Base-by-base conservation (phyloP, 2,797 vertebrate genomes). In the Lerista edwardsae region DNA sequence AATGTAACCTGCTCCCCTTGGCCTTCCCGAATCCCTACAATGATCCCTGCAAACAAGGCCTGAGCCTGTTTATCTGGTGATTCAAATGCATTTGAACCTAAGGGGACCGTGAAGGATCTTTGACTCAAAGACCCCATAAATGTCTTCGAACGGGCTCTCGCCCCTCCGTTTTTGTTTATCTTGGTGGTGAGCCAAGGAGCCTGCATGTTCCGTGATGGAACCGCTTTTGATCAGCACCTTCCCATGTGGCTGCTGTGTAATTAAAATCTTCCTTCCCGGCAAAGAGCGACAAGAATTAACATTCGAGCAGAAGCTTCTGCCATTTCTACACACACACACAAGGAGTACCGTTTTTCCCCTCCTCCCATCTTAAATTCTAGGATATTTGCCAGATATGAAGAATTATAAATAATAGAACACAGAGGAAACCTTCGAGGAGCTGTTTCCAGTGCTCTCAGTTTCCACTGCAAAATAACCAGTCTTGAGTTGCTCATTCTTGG, bases 371-470 rank as follows among this genome's bases (percentile, higher is more conserved):
- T n/a, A n/a, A n/a, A 82, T 82, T 64, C 8, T 72, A 80, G 2
- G 21, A 34, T 80, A 82, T 78, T 68, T 86, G 3, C 36, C 78
- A 81, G 57, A 69, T 62, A 64, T 80, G 59, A 4, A 51, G 59
- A 4, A 51, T 12, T 68, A 27, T 59, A 61, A 88, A 75, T 47
- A 79, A 23, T 1, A 1, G 61, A 62, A 15, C n/a, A 65, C 21
- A 59, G 55, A 91, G 71, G 57, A 79, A 10, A 14, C 14, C 73
- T 61, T 84, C 79, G 62, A 81, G 15, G 57, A 80, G 12, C 3
- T 69, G 9, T 85, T 27, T 72, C 39, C 4, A 62, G 23, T 61
- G 9, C n/a, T 75, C 14, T 21, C 65, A 29, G 27, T 86, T 83
- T 21, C 17, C 75, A 2, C 15, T 79, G 77, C 1, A 57, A 25